These are phyloP conservation scores for Dasyornis broadbenti DNA, from an alignment of 2,113 vertebrate genomes.

Conservation along the genomic window DNA sequence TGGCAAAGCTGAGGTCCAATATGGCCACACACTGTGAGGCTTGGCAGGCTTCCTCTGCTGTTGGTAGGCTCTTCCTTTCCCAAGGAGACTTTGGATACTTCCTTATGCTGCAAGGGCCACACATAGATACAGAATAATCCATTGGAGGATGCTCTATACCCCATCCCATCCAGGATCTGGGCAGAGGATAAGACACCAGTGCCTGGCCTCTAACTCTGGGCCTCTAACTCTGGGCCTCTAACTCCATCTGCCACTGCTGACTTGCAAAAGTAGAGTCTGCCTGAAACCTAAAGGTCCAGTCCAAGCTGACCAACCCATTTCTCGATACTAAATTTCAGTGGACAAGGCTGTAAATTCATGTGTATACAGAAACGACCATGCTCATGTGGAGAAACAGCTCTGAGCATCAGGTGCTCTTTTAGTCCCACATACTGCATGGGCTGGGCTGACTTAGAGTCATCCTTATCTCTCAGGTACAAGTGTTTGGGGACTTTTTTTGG, in stretches of 20 bases:
- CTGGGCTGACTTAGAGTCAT: neutral
- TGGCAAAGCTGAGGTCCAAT: slow-evolving; percentile 7
- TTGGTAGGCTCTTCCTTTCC: neutral
- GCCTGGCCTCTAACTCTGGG: neutral
- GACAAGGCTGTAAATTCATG: neutral
- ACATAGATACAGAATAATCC: neutral
- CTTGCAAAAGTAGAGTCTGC: neutral
- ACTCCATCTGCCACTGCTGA: neutral
- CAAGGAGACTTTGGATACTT: slow-evolving; percentile 1
- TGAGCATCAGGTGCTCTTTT: neutral
- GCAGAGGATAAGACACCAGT: neutral
- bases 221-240: neutral
- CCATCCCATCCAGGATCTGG: neutral
- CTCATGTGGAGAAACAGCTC: neutral
- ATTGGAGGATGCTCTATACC: neutral
- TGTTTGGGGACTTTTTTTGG: neutral
- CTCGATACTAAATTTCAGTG: neutral
- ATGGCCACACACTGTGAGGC: slow-evolving; percentile 49
- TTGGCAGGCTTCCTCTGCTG: slow-evolving; percentile 40
- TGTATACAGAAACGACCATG: neutral
- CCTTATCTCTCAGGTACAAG: neutral
- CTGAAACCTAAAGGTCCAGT: neutral
- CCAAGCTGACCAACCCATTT: neutral
- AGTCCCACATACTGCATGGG: neutral
- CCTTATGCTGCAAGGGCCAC: neutral